These are phyloP conservation scores for Spilogale gracilis DNA, from an alignment of 2,113 vertebrate species.

Conservation along the genomic window DNA sequence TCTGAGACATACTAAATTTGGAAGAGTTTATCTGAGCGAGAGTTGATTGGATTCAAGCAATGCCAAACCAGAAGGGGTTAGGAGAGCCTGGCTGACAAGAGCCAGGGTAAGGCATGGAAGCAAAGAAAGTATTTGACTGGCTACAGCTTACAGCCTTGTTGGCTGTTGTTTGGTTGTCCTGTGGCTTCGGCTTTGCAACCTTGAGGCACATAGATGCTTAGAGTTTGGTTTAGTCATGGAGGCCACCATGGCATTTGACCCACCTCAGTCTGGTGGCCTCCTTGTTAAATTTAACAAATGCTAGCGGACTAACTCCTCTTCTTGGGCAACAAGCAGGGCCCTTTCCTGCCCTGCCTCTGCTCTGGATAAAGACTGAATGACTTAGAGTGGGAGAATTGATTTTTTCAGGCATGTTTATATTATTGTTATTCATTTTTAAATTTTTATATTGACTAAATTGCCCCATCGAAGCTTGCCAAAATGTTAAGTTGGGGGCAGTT, in stretches of 20 bases:
- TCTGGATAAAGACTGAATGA: not conserved
- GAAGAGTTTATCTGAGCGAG: not conserved
- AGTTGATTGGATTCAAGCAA: not conserved
- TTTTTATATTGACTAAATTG: not conserved
- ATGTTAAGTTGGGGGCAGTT: not conserved
- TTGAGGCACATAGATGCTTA: not conserved
- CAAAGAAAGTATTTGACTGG: not conserved
- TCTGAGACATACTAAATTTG: not conserved
- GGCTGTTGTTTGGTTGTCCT: not conserved
- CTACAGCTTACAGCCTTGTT: not conserved
- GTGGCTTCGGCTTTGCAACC: not conserved
- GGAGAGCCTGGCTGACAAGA: not conserved
- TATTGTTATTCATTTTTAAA: not conserved
- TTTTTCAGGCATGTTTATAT: not conserved
- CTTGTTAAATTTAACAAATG: not conserved
- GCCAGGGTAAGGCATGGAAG: not conserved
- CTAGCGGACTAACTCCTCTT: not conserved
- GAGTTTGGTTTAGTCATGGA: not conserved
- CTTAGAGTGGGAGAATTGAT: not conserved
- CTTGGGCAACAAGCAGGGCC: not conserved
- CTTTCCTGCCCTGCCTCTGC: not conserved
- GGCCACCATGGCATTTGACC: not conserved
- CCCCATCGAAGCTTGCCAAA: not conserved
- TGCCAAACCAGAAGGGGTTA: not conserved
- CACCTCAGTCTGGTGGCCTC: not conserved